phyloP scores from a whole-genome alignment of 2,113 vertebrate genomes.

The Mesitornis unicolor region DNA sequence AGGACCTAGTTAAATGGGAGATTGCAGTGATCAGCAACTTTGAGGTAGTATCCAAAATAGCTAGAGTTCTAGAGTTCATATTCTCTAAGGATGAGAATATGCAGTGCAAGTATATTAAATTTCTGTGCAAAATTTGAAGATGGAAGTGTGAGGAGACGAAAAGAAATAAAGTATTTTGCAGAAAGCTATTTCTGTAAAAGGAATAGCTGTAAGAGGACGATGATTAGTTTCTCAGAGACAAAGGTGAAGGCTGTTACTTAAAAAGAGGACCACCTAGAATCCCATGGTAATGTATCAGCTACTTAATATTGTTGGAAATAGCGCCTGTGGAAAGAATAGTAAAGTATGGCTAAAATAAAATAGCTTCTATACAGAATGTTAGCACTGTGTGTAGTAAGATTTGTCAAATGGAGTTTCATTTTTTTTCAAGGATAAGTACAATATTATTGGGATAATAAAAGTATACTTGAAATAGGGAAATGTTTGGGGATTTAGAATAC shows the following conservation, averaged over 20 bases:
- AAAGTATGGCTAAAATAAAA: not conserved
- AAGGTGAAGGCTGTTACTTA: slow-evolving; percentile 12
- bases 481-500: not conserved
- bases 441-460: not conserved
- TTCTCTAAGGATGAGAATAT: not conserved
- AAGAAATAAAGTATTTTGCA: not conserved
- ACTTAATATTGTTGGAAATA: not conserved
- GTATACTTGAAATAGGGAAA: not conserved
- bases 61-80: not conserved
- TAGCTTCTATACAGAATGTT: not conserved
- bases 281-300: not conserved
- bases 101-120: not conserved
- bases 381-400: not conserved
- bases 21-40: not conserved
- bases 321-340: not conserved
- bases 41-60: not conserved
- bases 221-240: not conserved
- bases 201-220: not conserved
- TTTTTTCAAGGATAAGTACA: slow-evolving; percentile 22
- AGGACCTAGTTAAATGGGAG: not conserved
- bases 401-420: not conserved
- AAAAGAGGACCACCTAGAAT: not conserved
- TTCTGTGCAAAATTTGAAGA: not conserved
- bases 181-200: slow-evolving; percentile 6
- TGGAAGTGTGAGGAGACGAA: not conserved